Percentiles rank a stretch among this genome's conserved stretches.
Conservation (phyloP, 2,797 vertebrate species). For the Cynodonichthys magdalenae region DNA sequence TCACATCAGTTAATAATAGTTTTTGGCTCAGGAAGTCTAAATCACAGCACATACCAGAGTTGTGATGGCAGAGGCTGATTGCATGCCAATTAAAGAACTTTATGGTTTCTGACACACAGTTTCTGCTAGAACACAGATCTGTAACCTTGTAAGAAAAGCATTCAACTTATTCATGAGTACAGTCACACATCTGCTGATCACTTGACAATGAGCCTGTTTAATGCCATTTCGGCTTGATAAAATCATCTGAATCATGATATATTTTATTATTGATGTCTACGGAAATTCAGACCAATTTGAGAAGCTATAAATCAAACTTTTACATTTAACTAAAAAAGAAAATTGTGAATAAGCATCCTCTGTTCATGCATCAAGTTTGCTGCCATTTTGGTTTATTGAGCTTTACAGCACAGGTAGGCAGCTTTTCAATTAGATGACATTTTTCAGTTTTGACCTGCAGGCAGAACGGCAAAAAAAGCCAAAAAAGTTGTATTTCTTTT, state of each 20-base stretch:
- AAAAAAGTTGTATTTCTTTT: neutral
- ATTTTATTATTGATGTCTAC: neutral
- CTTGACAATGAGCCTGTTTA: neutral
- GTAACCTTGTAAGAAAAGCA: neutral
- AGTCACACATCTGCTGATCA: slow-evolving; percentile 3
- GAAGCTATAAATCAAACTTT: neutral
- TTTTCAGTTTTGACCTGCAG: neutral
- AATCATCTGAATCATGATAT: neutral
- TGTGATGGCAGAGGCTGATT: slow-evolving; percentile 41
- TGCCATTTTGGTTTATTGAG: too few relatives aligned
- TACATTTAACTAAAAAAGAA: too few relatives aligned
- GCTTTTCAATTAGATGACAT: neutral
- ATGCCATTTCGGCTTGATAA: slow-evolving; percentile 3
- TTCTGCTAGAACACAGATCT: slow-evolving; percentile 8
- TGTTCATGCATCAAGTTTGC: too few relatives aligned
- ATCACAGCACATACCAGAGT: slow-evolving; percentile 45
- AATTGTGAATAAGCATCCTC: too few relatives aligned
- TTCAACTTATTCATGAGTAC: neutral
- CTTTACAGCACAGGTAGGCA: too few relatives aligned
- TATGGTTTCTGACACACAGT: slow-evolving; percentile 40
- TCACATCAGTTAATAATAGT: slow-evolving; percentile 6
- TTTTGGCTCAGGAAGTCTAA: slow-evolving; percentile 22
- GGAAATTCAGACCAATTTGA: neutral
- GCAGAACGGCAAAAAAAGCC: neutral
- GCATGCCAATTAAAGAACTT: slow-evolving; percentile 25